A percentile compares a stretch with the other conserved stretches of the same genome.
phyloP scores from a whole-genome alignment of 1,140 invertebrate genomes.

The Sitobion miscanthi region DNA sequence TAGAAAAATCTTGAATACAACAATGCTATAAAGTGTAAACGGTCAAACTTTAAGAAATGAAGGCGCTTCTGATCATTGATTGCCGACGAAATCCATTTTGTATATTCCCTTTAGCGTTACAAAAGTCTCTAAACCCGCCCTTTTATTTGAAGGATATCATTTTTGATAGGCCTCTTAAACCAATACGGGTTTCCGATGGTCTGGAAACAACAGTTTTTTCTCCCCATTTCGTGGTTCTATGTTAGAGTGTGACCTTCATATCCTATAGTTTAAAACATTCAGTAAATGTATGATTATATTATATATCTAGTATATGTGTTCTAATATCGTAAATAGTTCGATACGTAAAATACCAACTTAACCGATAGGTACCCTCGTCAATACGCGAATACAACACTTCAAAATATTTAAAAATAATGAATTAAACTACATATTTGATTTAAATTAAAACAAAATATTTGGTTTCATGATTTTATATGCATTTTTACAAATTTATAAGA shows the following conservation, averaged over 20 bases:
- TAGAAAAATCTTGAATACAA: background rate
- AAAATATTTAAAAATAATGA: background rate
- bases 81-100: background rate
- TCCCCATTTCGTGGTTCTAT: background rate
- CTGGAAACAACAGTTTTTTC: background rate
- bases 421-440: background rate
- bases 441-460: background rate
- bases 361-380: no score
- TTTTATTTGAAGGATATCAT: background rate
- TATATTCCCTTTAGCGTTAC: background rate
- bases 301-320: background rate
- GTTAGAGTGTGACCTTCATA: background rate
- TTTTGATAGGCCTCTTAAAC: slow-evolving; percentile 11
- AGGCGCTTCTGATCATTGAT: background rate
- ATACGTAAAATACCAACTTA: background rate
- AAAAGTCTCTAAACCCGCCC: background rate
- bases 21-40: background rate
- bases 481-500: background rate
- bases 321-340: background rate
- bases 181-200: background rate
- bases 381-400: background rate
- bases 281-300: background rate
- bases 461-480: background rate
- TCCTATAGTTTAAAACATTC: background rate
- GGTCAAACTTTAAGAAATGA: background rate